Percentiles rank a stretch among this genome's conserved stretches.
These are phyloP conservation scores for Macrophya annulata DNA, from an alignment of 2,888 invertebrate species.

Conservation along the genomic window DNA sequence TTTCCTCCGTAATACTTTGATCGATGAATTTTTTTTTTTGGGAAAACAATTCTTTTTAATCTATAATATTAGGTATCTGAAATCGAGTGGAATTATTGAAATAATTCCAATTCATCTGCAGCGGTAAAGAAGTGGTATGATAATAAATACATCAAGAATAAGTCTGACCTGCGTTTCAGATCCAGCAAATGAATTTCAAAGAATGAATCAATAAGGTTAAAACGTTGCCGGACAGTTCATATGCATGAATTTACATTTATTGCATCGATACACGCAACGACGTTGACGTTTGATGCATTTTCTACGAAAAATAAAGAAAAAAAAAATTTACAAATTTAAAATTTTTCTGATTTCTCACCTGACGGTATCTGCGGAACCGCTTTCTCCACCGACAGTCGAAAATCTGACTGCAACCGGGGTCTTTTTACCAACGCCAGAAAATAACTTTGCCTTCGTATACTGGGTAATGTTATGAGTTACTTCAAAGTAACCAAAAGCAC, in stretches of 20 bases:
- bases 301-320: neutral
- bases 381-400: slow-evolving; percentile 94
- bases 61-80: neutral
- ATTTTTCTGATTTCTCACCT: slow-evolving; percentile 70
- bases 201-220: neutral
- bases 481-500: slow-evolving; percentile 93
- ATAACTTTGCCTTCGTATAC: slow-evolving; percentile 90
- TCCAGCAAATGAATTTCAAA: no score
- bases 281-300: neutral
- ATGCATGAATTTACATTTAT: slow-evolving; percentile 1
- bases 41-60: neutral
- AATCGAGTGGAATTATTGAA: neutral
- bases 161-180: neutral
- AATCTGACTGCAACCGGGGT: slow-evolving; percentile 91
- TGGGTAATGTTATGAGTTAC: slow-evolving; percentile 92
- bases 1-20: neutral
- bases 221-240: neutral
- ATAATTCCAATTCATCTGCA: neutral
- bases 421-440: slow-evolving; percentile 88
- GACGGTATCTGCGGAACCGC: slow-evolving; percentile 94
- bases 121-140: neutral
- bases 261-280: neutral
- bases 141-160: neutral
- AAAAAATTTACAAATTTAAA: neutral
- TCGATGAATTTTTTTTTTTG: neutral